phyloP scores from a whole-genome alignment of 2,113 vertebrate genomes.

The Cavia porcellus region DNA sequence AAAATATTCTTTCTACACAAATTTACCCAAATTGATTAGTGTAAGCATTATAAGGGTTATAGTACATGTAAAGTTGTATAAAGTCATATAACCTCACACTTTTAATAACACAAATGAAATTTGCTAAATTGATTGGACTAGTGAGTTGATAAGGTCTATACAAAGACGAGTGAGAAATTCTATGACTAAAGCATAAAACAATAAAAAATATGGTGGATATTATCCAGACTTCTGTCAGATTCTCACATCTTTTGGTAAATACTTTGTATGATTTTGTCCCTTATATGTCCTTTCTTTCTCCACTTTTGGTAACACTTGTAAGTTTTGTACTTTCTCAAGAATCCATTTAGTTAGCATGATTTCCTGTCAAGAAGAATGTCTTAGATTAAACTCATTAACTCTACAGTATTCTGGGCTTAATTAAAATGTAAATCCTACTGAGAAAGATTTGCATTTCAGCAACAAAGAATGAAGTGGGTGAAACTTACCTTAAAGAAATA shows the following conservation, averaged over 20 bases:
- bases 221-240: neutral
- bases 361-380: constrained; percentile 70
- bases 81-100: neutral
- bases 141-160: neutral
- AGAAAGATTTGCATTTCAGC: constrained; percentile 78
- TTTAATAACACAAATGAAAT: neutral
- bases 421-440: constrained; percentile 78
- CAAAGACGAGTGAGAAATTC: neutral
- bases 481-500: constrained; percentile 62
- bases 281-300: constrained; percentile 56
- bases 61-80: neutral
- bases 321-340: constrained; percentile 37
- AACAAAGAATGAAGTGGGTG: constrained; percentile 71
- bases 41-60: neutral
- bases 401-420: constrained; percentile 73
- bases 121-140: neutral
- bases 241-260: constrained; percentile 24
- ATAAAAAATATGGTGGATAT: neutral
- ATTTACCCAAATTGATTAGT: neutral
- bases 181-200: neutral
- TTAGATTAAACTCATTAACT: constrained; percentile 80
- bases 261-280: neutral
- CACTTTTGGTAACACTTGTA: constrained; percentile 65
- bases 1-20: neutral
- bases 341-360: neutral